Conservation (phyloP, 1,140 invertebrate genomes). For the Cyrtorhinus lividipennis region DNA sequence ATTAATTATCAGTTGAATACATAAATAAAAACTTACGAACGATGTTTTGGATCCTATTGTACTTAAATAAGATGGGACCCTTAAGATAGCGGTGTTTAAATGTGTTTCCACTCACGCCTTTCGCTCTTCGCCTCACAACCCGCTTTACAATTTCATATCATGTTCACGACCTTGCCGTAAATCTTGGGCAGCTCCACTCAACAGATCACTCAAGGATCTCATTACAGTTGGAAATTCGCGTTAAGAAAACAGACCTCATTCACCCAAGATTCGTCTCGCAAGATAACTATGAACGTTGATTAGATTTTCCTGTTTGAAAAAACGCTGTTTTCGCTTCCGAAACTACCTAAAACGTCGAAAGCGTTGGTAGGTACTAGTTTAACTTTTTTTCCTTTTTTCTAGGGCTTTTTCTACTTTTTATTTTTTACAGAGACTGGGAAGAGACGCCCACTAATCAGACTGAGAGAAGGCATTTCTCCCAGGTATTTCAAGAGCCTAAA, state of each 20-base stretch:
- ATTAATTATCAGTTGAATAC: slow-evolving; percentile 8
- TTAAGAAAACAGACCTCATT: background rate
- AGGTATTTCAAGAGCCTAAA: too few species aligned
- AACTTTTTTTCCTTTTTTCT: too few species aligned
- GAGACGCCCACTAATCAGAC: too few species aligned
- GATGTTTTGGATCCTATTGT: slow-evolving; percentile 12
- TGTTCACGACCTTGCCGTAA: slow-evolving; percentile 14
- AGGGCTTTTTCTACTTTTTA: too few species aligned
- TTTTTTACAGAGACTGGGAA: too few species aligned
- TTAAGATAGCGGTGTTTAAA: slow-evolving; percentile 13
- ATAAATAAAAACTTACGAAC: slow-evolving; percentile 11
- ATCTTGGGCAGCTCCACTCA: background rate
- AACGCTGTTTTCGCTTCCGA: too few species aligned
- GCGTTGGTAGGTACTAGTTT: too few species aligned
- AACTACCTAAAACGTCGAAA: too few species aligned
- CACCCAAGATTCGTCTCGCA: background rate
- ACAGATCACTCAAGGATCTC: background rate
- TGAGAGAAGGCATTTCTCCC: too few species aligned
- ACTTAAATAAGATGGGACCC: slow-evolving; percentile 8
- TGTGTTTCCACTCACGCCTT: slow-evolving; percentile 16
- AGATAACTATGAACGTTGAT: background rate
- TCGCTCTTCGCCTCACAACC: background rate
- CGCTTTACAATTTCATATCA: slow-evolving; percentile 18
- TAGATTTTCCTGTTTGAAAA: background rate
- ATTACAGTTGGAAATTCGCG: background rate